These are phyloP conservation scores for Hyaena hyaena DNA, from an alignment of 2,113 vertebrate species.

Conservation along the genomic window DNA sequence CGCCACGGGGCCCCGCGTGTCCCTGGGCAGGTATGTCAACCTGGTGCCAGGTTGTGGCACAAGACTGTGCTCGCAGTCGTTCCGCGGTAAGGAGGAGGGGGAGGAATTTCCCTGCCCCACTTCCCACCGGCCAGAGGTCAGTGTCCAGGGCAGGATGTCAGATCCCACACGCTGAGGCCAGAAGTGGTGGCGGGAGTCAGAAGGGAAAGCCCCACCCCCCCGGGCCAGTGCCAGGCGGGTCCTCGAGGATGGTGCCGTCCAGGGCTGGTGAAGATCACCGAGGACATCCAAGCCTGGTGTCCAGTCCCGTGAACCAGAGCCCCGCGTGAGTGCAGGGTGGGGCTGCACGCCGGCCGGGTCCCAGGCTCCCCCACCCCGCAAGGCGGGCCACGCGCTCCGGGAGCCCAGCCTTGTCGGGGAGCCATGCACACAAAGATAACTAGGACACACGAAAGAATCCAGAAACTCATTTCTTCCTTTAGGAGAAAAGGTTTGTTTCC, in stretches of 20 bases:
- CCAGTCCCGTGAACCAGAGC: background rate
- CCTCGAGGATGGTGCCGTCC: fast-evolving
- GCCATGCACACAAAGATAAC: background rate
- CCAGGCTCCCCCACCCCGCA: fast-evolving
- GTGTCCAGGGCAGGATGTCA: background rate
- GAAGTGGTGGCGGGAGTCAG: background rate
- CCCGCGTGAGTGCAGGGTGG: fast-evolving
- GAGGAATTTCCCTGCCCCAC: fast-evolving
- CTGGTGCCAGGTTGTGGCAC: too few relatives aligned
- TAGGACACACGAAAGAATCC: background rate
- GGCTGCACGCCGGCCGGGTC: fast-evolving
- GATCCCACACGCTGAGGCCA: background rate
- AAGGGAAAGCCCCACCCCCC: background rate
- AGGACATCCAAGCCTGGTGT: background rate
- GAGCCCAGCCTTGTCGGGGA: background rate
- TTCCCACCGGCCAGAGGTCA: background rate
- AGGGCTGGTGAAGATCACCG: background rate
- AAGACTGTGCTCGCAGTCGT: fast-evolving
- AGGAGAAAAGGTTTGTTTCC: background rate
- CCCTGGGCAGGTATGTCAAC: background rate
- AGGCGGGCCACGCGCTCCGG: fast-evolving
- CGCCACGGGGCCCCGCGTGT: background rate
- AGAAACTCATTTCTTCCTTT: background rate
- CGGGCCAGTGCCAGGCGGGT: background rate
- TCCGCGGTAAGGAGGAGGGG: fast-evolving